These are phyloP conservation scores for Boloria selene DNA, from an alignment of 2,888 invertebrate species.

Conservation along the genomic window DNA sequence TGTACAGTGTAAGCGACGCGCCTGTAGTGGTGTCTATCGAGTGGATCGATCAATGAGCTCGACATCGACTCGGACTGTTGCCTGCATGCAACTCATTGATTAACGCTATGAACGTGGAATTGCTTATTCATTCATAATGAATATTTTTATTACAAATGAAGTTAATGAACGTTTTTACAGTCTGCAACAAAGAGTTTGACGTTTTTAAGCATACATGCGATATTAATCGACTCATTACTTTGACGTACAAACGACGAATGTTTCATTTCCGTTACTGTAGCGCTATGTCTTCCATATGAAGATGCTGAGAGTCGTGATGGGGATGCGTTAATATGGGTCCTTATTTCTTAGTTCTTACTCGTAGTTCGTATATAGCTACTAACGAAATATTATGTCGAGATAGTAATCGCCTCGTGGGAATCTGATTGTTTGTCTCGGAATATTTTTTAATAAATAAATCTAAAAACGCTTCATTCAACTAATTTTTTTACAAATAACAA, in stretches of 20 bases:
- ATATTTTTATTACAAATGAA: constrained; percentile 74
- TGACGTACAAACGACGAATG: constrained; percentile 23
- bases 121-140: constrained; percentile 81
- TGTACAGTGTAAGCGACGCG: constrained; percentile 42
- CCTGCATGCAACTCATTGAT: constrained; percentile 82
- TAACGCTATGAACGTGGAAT: constrained; percentile 81
- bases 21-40: constrained; percentile 67
- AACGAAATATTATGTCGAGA: constrained; percentile 11
- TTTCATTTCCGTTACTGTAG: constrained; percentile 30
- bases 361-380: too few relatives aligned
- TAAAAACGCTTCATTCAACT: background rate
- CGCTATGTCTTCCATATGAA: constrained; percentile 14
- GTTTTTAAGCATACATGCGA: constrained; percentile 46
- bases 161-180: constrained; percentile 64
- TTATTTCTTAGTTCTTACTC: too few relatives aligned
- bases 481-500: background rate
- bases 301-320: constrained; percentile 16
- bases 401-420: constrained; percentile 20
- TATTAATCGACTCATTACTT: constrained; percentile 30
- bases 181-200: constrained; percentile 51
- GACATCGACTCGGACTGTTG: constrained; percentile 73
- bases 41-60: constrained; percentile 82
- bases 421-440: constrained; percentile 24
- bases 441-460: constrained; percentile 6
- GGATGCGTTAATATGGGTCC: constrained; percentile 13